Conservation (phyloP, 2,113 vertebrate species). For the Spermophilus dauricus region DNA sequence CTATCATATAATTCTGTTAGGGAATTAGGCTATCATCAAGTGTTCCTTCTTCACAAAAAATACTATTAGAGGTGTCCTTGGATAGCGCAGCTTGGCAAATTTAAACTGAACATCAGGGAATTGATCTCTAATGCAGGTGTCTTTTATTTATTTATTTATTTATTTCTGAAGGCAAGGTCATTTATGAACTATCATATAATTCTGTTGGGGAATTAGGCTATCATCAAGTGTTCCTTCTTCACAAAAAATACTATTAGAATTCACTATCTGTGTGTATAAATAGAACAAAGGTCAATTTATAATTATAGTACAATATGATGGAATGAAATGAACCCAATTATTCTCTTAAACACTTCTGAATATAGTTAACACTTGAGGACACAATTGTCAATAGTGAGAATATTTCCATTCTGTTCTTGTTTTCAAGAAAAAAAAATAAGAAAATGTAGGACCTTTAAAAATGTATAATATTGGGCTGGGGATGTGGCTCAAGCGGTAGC, state of each 20-base stretch:
- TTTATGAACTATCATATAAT: conserved; percentile 41
- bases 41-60: conserved; percentile 43
- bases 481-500: too few species aligned
- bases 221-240: conserved; percentile 24
- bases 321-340: conserved; percentile 69
- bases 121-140: conserved; percentile 45
- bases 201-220: conserved; percentile 12
- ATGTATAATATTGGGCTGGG: neutral
- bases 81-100: neutral
- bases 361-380: conserved; percentile 79
- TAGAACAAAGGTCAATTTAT: conserved; percentile 62
- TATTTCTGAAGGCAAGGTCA: neutral
- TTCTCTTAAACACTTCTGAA: conserved; percentile 71
- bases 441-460: neutral
- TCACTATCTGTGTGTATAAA: conserved; percentile 46
- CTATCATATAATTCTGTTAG: conserved; percentile 42
- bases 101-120: conserved; percentile 55
- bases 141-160: conserved; percentile 60
- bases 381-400: conserved; percentile 76
- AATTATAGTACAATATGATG: conserved; percentile 60
- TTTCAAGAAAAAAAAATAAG: neutral
- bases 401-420: conserved; percentile 27
- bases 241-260: conserved; percentile 26
- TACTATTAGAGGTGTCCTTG: conserved; percentile 36
- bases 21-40: conserved; percentile 3